Conservation (phyloP, 2,888 invertebrate species). For the Biston betularia region DNA sequence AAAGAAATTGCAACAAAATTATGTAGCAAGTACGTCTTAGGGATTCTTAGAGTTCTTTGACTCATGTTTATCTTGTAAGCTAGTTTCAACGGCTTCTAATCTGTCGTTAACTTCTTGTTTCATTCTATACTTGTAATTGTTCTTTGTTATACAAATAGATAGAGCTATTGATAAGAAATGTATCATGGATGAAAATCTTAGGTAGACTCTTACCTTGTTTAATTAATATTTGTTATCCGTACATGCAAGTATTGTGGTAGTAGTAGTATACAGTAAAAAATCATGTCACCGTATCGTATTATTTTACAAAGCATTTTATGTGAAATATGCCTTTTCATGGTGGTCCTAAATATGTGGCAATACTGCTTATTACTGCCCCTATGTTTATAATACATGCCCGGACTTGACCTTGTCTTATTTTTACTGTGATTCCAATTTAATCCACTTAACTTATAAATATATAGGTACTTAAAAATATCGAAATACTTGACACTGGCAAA, state of each 20-base stretch:
- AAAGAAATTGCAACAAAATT: slow-evolving; percentile 11
- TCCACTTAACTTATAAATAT: no score
- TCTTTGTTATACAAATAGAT: not conserved
- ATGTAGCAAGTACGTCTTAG: not conserved
- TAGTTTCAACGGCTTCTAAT: slow-evolving; percentile 29
- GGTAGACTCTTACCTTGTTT: not conserved
- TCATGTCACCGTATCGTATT: no score
- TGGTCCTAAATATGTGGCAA: no score
- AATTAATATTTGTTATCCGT: not conserved
- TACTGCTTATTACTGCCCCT: no score
- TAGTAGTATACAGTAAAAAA: not conserved
- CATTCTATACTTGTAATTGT: not conserved
- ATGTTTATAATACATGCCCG: no score
- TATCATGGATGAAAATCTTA: not conserved
- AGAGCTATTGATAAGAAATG: not conserved
- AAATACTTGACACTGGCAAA: no score
- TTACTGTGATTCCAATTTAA: no score
- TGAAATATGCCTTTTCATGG: no score
- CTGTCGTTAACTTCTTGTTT: slow-evolving; percentile 33
- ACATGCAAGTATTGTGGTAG: not conserved
- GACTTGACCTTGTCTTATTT: no score
- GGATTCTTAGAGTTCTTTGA: slow-evolving; percentile 15
- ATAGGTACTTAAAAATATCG: no score
- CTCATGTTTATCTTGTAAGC: slow-evolving; percentile 8
- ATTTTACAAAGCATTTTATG: no score